Conservation (phyloP, 2,888 invertebrate species). For the Boloria selene region DNA sequence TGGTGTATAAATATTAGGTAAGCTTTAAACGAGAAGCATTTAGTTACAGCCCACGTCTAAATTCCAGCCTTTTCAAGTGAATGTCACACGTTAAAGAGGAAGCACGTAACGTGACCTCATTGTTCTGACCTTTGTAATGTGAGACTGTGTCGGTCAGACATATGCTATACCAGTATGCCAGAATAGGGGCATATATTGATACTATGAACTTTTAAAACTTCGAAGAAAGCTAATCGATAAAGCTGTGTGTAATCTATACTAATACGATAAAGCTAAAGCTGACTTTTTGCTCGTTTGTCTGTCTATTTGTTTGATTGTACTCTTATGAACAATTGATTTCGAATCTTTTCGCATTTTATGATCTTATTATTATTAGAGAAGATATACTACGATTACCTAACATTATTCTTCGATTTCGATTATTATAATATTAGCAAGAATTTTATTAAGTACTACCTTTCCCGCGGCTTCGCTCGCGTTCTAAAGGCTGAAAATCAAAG, state of each 20-base stretch:
- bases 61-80: conserved; percentile 39
- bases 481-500: no score
- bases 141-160: conserved; percentile 2
- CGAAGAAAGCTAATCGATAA: background rate
- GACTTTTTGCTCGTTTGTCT: no score
- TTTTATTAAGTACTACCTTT: no score
- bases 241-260: background rate
- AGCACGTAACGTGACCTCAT: conserved; percentile 34
- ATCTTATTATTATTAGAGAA: no score
- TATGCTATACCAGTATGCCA: background rate
- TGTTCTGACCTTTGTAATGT: conserved; percentile 23
- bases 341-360: no score
- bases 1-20: background rate
- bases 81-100: conserved; percentile 45
- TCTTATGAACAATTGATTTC: no score
- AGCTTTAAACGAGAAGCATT: conserved; percentile 12
- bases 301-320: no score
- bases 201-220: conserved; percentile 1
- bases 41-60: conserved; percentile 28
- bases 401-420: no score
- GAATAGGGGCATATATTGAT: conserved; percentile 7
- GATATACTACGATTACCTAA: no score
- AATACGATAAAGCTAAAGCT: background rate
- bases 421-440: no score
- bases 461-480: no score